Evolutionary conservation across 2,888 invertebrate species (phyloP).

Genomic region (Enoplolaimus lenunculus): DNA sequence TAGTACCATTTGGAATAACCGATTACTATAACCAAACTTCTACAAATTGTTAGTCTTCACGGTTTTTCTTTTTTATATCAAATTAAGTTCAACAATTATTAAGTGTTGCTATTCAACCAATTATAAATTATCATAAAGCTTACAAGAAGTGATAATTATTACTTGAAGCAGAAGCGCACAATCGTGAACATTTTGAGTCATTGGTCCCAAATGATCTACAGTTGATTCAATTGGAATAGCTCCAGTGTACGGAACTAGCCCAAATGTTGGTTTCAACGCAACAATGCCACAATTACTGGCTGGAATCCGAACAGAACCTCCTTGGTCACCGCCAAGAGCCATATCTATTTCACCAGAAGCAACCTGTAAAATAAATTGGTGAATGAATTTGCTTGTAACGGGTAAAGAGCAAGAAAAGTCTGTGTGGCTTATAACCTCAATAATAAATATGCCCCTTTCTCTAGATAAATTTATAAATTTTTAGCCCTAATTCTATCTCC

Average conservation of each 20-base stretch:
- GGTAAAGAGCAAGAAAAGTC: neutral
- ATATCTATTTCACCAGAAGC: constrained; percentile 34
- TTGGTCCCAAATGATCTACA: constrained; percentile 38
- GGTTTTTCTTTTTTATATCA: too few relatives aligned
- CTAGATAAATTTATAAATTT: too few relatives aligned
- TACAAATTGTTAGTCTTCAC: too few relatives aligned
- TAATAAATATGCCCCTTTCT: too few relatives aligned
- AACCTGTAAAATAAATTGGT: constrained; percentile 32
- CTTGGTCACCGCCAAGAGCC: constrained; percentile 39
- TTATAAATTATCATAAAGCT: too few relatives aligned
- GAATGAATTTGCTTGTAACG: too few relatives aligned
- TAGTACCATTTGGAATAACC: too few relatives aligned
- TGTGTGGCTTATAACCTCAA: too few relatives aligned
- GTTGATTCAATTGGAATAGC: constrained; percentile 31
- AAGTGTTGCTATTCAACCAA: too few relatives aligned
- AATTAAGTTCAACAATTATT: too few relatives aligned
- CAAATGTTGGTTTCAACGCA: constrained; percentile 39
- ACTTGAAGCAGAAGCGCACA: constrained; percentile 39
- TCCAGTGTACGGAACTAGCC: constrained; percentile 40
- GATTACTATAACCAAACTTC: too few relatives aligned
- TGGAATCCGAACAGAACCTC: constrained; percentile 40
- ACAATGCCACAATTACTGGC: constrained; percentile 37
- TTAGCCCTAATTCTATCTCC: too few relatives aligned
- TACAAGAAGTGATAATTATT: constrained; percentile 17
- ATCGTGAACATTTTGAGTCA: constrained; percentile 37